Base-by-base conservation (phyloP, 1,140 invertebrate species). In the Zaprionus ghesquierei region DNA sequence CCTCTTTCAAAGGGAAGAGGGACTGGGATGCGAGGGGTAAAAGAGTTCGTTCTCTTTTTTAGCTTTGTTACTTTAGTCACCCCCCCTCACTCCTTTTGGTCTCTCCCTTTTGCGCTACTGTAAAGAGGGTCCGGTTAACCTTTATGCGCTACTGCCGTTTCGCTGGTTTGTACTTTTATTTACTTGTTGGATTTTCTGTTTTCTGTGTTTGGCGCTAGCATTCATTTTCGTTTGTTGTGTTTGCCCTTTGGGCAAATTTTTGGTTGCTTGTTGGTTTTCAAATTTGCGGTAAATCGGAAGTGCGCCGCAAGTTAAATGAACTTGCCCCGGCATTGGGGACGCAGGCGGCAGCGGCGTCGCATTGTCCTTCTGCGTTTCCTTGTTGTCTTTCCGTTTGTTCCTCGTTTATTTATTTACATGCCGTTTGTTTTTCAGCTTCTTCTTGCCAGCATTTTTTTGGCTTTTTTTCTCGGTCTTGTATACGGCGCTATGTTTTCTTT, bases 241-340 rank as follows among this genome's bases (percentile, higher is more conserved):
- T 74, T 74, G 65, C 77, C 81, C 81, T 82, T 79, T 69, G 82
- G 84, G 76, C 65, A 61, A 77, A 89, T 82, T 87, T 87, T 87
- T 77, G 84, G 76, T 70, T 84, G 79, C 78, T 89, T 89, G 84
- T 87, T 87, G 82, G 79, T 89, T 87, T 89, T 89, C 64, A 87
- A 87, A 87, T 87, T 87, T 87, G 79, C 76, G 82, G 82, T 89
- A 89, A 87, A 87, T 87, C 82, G 84, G 82, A 87, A 87, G 77
- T 81, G 65, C 84, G 84, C 84, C 82, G 84, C 81, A 87, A 89
- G 82, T 87, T 87, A 87, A 87, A 87, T 89, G 82, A 89, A 87
- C 82, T 89, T 69, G 63, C 60, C 51, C 72, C 69, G 49, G 18
- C 41, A 38, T 38, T 38, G 13, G 35, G 35, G 31, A 12, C 31